Conservation (phyloP, 2,113 vertebrate species). For the Cettia cetti region DNA sequence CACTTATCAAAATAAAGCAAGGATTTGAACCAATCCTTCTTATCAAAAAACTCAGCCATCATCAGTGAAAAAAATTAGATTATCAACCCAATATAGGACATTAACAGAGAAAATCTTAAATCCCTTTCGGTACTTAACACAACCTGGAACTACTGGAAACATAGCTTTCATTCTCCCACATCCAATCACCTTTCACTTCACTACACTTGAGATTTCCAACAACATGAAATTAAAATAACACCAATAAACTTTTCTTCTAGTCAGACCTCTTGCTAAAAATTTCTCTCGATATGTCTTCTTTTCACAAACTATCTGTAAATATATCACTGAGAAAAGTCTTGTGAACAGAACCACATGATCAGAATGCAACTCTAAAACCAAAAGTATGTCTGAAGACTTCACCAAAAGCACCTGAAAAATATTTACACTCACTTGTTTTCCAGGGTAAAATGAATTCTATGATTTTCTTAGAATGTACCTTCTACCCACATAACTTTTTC, state of each 20-base stretch:
- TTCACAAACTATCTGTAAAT: neutral
- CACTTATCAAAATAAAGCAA: neutral
- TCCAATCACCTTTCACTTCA: conserved; percentile 46
- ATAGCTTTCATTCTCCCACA: conserved; percentile 20
- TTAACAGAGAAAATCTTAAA: neutral
- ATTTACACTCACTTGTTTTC: neutral
- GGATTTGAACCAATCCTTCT: neutral
- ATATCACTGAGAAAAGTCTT: neutral
- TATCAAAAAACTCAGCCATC: neutral
- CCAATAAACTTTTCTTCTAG: neutral
- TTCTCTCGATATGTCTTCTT: neutral
- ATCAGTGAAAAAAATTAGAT: neutral
- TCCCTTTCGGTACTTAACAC: neutral
- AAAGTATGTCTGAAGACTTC: neutral
- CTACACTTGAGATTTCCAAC: conserved; percentile 13
- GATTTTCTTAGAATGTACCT: neutral
- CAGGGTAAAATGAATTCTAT: neutral
- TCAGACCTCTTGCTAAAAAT: neutral
- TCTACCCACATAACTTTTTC: neutral
- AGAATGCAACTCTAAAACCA: neutral
- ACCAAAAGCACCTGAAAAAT: neutral
- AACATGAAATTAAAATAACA: neutral
- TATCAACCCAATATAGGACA: neutral
- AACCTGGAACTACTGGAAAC: neutral
- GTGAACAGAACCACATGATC: neutral